Evolutionary conservation across 2,113 vertebrate species (phyloP).

Genomic region (Thunnus thynnus): DNA sequence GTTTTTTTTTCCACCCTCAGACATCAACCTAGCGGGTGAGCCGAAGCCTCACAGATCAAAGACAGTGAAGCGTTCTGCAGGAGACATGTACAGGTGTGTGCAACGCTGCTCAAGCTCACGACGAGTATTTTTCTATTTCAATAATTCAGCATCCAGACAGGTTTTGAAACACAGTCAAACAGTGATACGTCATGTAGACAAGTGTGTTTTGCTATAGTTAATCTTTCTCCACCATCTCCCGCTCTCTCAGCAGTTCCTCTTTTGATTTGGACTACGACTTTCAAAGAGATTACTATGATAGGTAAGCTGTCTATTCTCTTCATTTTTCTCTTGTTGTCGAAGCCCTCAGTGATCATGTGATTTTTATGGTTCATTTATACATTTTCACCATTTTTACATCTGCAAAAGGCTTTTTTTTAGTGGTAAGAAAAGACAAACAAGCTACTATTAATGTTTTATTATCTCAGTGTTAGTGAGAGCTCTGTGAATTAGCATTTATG

Average conservation of each 20-base stretch:
- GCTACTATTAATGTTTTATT: no score
- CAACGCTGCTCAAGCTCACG: not conserved
- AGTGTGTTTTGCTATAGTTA: not conserved
- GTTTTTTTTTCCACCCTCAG: conserved; percentile 70
- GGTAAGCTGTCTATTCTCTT: conserved; percentile 74
- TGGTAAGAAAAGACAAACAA: no score
- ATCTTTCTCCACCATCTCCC: not conserved
- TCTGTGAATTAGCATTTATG: no score
- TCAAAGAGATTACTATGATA: conserved; percentile 92
- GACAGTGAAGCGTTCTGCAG: conserved; percentile 90
- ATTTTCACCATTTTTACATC: no score
- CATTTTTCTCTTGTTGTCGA: no score
- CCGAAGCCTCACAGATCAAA: conserved; percentile 93
- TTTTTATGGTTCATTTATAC: no score
- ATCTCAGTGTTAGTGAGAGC: no score
- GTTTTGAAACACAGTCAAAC: not conserved
- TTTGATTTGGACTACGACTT: conserved; percentile 93
- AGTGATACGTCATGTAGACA: not conserved
- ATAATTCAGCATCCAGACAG: no score
- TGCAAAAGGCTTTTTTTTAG: no score
- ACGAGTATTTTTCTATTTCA: no score
- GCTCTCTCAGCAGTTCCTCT: conserved; percentile 85
- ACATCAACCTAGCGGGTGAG: conserved; percentile 93
- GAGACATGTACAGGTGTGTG: conserved; percentile 93
- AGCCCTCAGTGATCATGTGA: no score